Conservation (phyloP, 2,888 invertebrate species). For the Rapana venosa region DNA sequence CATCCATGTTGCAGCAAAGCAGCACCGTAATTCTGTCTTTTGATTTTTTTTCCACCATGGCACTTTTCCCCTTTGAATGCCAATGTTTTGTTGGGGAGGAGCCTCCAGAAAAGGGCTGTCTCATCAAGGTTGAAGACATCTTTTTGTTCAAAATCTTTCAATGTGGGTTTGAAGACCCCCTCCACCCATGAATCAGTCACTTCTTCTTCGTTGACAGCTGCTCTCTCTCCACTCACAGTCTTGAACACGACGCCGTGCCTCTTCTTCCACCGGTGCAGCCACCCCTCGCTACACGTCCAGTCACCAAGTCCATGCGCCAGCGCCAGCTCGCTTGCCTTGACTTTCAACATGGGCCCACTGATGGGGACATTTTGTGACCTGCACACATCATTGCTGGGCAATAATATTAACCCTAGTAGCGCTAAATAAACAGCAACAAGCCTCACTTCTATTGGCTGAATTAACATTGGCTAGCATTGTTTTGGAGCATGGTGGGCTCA, state of each 20-base stretch:
- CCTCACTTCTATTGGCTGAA: background rate
- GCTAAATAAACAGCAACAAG: too few species aligned
- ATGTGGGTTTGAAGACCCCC: background rate
- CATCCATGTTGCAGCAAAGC: too few species aligned
- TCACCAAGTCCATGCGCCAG: background rate
- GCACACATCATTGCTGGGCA: background rate
- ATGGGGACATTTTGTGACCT: slow-evolving; percentile 26
- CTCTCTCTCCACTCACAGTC: slow-evolving; percentile 19
- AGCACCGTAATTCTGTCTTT: too few species aligned
- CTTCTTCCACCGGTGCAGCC: slow-evolving; percentile 37
- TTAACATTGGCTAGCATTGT: too few species aligned
- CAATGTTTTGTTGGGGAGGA: slow-evolving; percentile 39
- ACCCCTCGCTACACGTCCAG: slow-evolving; percentile 29
- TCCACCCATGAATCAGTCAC: slow-evolving; percentile 24
- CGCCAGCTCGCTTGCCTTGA: background rate
- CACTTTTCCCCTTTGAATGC: background rate
- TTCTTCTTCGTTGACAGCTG: slow-evolving; percentile 6
- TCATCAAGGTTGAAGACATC: slow-evolving; percentile 51
- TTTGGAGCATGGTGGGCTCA: background rate
- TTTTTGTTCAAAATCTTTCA: background rate
- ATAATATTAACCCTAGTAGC: background rate
- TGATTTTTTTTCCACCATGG: too few species aligned
- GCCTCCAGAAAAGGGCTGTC: slow-evolving; percentile 48
- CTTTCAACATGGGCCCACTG: slow-evolving; percentile 15
- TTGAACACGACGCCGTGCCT: slow-evolving; percentile 19